Evolutionary conservation across 2,113 vertebrate species (phyloP), one percentile per base, ranked within the genome.

Genomic region (Dinomys branickii): DNA sequence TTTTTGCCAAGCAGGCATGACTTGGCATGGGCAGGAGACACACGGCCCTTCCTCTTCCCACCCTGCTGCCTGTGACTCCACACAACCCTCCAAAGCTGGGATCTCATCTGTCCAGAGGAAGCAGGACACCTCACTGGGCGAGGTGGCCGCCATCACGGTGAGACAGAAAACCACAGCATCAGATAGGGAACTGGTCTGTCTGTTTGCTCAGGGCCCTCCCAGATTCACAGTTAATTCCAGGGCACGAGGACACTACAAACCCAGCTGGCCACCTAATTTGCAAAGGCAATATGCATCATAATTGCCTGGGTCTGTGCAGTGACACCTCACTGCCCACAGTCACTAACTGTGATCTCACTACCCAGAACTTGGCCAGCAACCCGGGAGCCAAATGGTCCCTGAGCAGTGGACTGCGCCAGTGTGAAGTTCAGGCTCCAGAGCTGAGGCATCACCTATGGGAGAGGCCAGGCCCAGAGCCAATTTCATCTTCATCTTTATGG

Each of bases 141-240:
- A 94, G 35, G 52, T 52, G 73, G 71, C 35, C 28, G 13, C 33
- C 73, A 20, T 38, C 33, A 26, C 7, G 26, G 41, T 77, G 61
- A 92, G 44, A 90, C 4, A 63, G 84, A 77, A 90, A 94, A 69
- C 94, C 88, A 38, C 61, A 81, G 26, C 78, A n/a, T 88, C 92
- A 58, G 77, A 54, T 67, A 59, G 63, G 9, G 3, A 92, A 4
- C 44, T 10, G 26, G 41, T 81, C 33, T 22, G 1, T 38, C 10
- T 88, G 44, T 59, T 90, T 94, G 78, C 30, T 26, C 16, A 58
- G 41, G 50, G 24, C 12, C 44, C 38, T 82, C 44, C 77, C 84
- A 63, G 33, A 52, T 50, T 56, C 3, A 38, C 54, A 44, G 75
- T 33, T 35, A 75, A 84, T n/a, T 14, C 80, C 65, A 4, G 35